phyloP scores from a whole-genome alignment of 2,888 invertebrate genomes.

The Zygaena filipendulae region DNA sequence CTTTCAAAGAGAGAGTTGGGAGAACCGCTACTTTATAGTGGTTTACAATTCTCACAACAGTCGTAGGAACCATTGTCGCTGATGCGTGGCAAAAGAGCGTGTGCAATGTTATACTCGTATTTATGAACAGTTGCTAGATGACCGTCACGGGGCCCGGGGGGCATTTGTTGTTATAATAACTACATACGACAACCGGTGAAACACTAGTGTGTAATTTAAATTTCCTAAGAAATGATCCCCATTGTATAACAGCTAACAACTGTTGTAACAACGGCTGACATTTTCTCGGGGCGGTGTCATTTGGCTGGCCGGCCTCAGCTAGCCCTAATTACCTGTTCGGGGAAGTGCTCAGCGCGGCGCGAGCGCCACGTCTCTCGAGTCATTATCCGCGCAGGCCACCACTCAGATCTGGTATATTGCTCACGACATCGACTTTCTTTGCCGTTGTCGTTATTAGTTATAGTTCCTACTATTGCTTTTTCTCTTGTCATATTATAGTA shows the following conservation, averaged over 20 bases:
- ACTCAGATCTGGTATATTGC: no score
- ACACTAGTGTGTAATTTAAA: background rate
- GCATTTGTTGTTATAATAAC: no score
- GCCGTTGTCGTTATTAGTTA: no score
- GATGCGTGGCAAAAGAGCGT: conserved; percentile 45
- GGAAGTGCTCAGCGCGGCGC: conserved; percentile 21
- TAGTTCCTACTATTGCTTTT: no score
- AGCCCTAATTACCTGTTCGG: conserved; percentile 33
- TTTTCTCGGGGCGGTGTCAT: conserved; percentile 27
- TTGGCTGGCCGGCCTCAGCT: conserved; percentile 24
- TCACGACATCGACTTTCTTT: no score
- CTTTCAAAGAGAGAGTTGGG: no score
- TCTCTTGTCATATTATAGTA: no score
- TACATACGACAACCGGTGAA: no score
- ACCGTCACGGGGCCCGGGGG: conserved; percentile 23
- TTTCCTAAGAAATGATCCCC: conserved; percentile 20
- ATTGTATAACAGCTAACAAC: conserved; percentile 11
- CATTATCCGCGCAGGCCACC: conserved; percentile 23
- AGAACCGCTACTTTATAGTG: no score
- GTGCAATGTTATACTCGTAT: conserved; percentile 35
- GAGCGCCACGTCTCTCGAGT: conserved; percentile 21
- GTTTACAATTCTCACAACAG: conserved; percentile 5
- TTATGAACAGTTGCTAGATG: conserved; percentile 32
- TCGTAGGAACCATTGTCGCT: conserved; percentile 34
- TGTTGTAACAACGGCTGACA: conserved; percentile 8